These are phyloP conservation scores for Alaudala cheleensis DNA, from an alignment of 2,113 vertebrate species.

Conservation along the genomic window DNA sequence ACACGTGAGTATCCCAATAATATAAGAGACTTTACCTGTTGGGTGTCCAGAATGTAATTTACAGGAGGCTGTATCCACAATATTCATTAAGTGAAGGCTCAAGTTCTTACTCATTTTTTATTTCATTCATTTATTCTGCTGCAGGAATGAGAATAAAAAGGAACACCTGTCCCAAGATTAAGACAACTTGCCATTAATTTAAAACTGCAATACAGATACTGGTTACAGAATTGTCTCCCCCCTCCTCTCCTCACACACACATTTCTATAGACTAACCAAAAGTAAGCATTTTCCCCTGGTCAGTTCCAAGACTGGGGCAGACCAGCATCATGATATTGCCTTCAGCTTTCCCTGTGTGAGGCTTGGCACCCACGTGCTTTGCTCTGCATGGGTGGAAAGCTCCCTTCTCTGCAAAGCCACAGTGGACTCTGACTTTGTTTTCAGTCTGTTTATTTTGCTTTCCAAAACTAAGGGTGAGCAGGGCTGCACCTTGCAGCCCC, in stretches of 20 bases:
- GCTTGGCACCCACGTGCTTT: not conserved
- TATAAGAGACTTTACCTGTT: not conserved
- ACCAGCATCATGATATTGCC: not conserved
- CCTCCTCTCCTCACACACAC: not conserved
- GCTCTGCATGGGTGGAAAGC: not conserved
- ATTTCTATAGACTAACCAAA: not conserved
- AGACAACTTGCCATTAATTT: constrained; percentile 19
- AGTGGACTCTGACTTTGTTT: not conserved
- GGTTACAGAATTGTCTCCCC: not conserved
- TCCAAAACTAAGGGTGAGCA: not conserved
- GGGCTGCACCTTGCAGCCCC: not conserved
- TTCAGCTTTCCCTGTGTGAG: not conserved
- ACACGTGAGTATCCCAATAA: not conserved
- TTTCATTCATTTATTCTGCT: constrained; percentile 33
- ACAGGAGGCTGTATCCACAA: not conserved
- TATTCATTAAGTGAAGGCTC: constrained; percentile 1
- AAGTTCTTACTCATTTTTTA: constrained; percentile 25
- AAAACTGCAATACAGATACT: not conserved
- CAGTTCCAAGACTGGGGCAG: not conserved
- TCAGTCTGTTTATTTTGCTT: not conserved
- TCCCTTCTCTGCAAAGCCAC: not conserved
- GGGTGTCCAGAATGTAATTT: constrained; percentile 21
- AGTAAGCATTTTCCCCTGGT: not conserved
- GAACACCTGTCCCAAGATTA: not conserved
- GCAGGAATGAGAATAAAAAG: not conserved